phyloP scores from a whole-genome alignment of 2,888 invertebrate species.

The Crossocerus cetratus region DNA sequence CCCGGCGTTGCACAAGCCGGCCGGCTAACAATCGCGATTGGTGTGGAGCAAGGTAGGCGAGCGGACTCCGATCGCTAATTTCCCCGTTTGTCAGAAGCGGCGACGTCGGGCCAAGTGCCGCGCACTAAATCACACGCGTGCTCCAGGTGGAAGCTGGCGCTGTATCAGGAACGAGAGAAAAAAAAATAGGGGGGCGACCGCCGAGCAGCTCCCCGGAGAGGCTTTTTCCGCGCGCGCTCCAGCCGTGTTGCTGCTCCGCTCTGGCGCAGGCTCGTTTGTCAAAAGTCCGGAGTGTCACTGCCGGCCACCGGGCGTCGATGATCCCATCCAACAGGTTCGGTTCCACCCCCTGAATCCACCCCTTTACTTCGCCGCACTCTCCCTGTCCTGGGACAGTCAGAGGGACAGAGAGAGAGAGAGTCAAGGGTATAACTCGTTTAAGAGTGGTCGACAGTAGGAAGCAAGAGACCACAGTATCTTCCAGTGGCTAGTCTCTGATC shows the following conservation, averaged over 20 bases:
- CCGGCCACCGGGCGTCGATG: not conserved
- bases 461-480: too few relatives aligned
- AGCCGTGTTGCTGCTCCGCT: too few relatives aligned
- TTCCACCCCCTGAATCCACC: too few relatives aligned
- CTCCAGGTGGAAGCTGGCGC: not conserved
- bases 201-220: not conserved
- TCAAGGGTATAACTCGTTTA: too few relatives aligned
- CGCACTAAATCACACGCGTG: not conserved
- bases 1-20: not conserved
- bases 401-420: too few relatives aligned
- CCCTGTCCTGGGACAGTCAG: too few relatives aligned
- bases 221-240: not conserved
- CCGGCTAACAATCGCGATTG: too few relatives aligned
- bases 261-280: slow-evolving; percentile 8
- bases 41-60: not conserved
- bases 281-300: not conserved
- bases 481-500: not conserved
- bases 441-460: too few relatives aligned
- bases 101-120: not conserved
- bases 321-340: too few relatives aligned
- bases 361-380: too few relatives aligned
- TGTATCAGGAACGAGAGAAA: not conserved
- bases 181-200: too few relatives aligned
- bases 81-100: not conserved
- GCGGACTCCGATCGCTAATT: not conserved